Evolutionary conservation across 30 jellyfish, hydroid and myxozoan species (phyloP), one percentile per base, ranked within the genome.

Genomic region (Phacellophora camtschatica): DNA sequence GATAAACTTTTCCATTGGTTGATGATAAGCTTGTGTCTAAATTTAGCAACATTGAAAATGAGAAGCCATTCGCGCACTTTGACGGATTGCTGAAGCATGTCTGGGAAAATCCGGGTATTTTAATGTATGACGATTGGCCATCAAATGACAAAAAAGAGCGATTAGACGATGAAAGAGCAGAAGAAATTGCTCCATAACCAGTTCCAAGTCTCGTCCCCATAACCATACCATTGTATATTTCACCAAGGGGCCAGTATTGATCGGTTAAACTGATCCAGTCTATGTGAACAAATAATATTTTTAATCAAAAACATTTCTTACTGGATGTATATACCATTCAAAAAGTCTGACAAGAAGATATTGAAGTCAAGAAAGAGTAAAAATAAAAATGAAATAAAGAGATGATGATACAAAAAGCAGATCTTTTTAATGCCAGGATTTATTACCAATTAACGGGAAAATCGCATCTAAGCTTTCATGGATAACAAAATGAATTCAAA

Each of bases 221-320:
- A 16, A 94, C 37, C 23, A 25, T 28, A 37, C 75, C 65, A 50
- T 81, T 59, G 43, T 16, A 45, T 5, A 85, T 87, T 4, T 34
- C 92, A 53, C 83, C 81, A 3, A 94, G 71, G 24, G 97, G 96
- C 97, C 97, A 94, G 84, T 94, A 94, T n/a, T 66, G 59, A 62
- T 94, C 96, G 7, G 96, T 69, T 15, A 22, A 20, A 70, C 91
- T 72, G 32, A 88, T 67, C 97, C 97, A 94, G 39, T 83, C 99
- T 94, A 10, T 24, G 35, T 7, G 35, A 37, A n/a, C n/a, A n/a
- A n/a, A n/a, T n/a, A n/a, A n/a, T n/a, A n/a, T n/a, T n/a, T n/a
- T n/a, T n/a, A n/a, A n/a, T n/a, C n/a, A n/a, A n/a, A n/a, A n/a
- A n/a, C n/a, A n/a, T n/a, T n/a, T n/a, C n/a, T n/a, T n/a, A n/a